Evolutionary conservation across 2,888 invertebrate genomes (phyloP), one percentile per base, ranked within the genome.

Genomic region (Drepana falcataria): DNA sequence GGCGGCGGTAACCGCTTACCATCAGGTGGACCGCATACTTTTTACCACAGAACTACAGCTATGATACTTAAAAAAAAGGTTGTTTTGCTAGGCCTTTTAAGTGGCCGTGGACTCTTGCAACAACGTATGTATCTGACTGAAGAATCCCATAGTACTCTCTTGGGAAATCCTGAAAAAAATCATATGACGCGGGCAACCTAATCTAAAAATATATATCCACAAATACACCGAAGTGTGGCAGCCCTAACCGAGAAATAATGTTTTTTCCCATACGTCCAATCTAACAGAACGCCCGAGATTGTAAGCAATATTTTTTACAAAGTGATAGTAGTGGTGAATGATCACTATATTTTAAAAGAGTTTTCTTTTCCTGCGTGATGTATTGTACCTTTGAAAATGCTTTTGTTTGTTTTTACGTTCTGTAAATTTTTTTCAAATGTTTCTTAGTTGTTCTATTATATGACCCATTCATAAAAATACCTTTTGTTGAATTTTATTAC

Each of bases 261-360:
- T 61, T 58, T 61, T 59, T 56, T 58, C 59, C 60, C 63, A 63
- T 62, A 66, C 56, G 61, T 58, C 60, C 63, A 63, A 67, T 66
- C 65, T 59, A 53, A 52, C 55, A 57, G 58, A 55, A 59, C 54
- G 48, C 55, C 53, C 55, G 59, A 63, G 61, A 66, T 66, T 59
- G 69, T 56, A 53, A 60, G 69, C 66, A 68, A 65, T 69, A 65
- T 69, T 69, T 71, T 69, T 69, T 69, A 64, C 60, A 64, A 57
- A 63, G 56, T 56, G 52, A 55, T 40, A 60, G 44, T 54, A 35
- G 35, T 47, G 60, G 57, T 64, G 64, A 70, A 69, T 59, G 68
- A 70, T 71, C 61, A 63, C 62, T 69, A 66, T 62, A 69, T 71
- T 61, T 56, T 56, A 55, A 58, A 58, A 47, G 52, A 41, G n/a